These are phyloP conservation scores for Climacteris rufus DNA, from an alignment of 2,113 vertebrate genomes.

Conservation along the genomic window DNA sequence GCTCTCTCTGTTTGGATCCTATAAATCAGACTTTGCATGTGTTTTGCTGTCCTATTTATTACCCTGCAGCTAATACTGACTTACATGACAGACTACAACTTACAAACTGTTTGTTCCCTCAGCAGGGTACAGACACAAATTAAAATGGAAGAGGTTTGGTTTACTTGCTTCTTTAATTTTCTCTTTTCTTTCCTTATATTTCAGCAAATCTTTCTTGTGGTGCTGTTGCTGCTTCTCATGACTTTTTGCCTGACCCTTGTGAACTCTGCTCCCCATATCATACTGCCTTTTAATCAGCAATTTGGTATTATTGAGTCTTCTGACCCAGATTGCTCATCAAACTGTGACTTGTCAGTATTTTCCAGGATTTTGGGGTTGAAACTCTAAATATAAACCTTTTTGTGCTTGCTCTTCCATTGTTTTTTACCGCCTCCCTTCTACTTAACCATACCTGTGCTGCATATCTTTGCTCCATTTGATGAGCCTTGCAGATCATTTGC, in stretches of 20 bases:
- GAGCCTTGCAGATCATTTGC: neutral
- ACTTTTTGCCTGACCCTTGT: constrained; percentile 7
- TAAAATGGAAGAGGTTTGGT: constrained; percentile 54
- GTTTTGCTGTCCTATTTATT: constrained; percentile 30
- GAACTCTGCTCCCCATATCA: neutral
- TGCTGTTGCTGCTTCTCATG: neutral
- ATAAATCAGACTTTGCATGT: neutral
- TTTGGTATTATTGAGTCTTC: neutral
- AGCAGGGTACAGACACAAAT: constrained; percentile 58
- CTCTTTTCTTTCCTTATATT: constrained; percentile 22
- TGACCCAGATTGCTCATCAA: neutral
- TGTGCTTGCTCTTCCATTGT: neutral
- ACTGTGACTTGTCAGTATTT: neutral
- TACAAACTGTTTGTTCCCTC: constrained; percentile 52
- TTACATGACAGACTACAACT: neutral
- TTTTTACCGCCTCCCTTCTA: neutral
- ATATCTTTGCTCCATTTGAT: neutral
- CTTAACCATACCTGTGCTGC: neutral
- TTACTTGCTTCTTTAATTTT: constrained; percentile 51
- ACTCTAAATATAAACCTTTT: neutral
- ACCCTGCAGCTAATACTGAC: neutral
- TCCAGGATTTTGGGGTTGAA: neutral
- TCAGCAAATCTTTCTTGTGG: neutral
- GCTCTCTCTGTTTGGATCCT: neutral
- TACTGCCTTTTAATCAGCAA: neutral